Evolutionary conservation across 2,888 invertebrate genomes (phyloP).

Genomic region (Ochropleura leucogaster): DNA sequence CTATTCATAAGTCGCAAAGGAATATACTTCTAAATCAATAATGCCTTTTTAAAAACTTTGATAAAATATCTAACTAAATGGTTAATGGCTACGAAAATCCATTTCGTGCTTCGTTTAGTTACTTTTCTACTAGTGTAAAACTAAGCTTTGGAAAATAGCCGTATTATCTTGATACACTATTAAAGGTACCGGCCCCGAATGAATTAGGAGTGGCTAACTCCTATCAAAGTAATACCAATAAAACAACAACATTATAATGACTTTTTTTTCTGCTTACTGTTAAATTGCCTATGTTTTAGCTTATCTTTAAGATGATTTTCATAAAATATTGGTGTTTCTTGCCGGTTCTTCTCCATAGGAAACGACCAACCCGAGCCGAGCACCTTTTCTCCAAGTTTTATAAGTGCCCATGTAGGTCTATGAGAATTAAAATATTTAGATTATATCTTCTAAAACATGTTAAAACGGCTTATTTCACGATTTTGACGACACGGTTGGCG

Average conservation of each 20-base stretch:
- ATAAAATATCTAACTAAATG: background rate
- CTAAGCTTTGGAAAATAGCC: conserved; percentile 9
- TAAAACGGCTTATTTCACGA: background rate
- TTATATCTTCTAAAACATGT: background rate
- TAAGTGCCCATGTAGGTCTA: no score
- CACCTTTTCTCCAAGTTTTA: no score
- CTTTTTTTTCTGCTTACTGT: background rate
- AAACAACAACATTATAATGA: conserved; percentile 6
- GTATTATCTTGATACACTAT: conserved; percentile 8
- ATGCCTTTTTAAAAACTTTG: background rate
- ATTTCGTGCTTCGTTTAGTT: background rate
- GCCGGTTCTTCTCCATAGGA: no score
- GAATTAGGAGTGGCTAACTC: conserved; percentile 2
- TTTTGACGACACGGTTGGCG: no score
- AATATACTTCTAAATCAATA: background rate
- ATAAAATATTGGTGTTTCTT: background rate
- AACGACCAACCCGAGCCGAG: no score
- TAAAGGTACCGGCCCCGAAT: conserved; percentile 1
- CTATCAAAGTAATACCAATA: conserved; percentile 9
- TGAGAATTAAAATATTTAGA: no score
- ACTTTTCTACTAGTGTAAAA: background rate
- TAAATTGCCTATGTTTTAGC: background rate
- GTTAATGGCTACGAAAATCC: background rate
- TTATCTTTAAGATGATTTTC: background rate
- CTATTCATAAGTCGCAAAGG: background rate